phyloP scores from a whole-genome alignment of 2,113 vertebrate genomes.

The Melanocharis versteri region DNA sequence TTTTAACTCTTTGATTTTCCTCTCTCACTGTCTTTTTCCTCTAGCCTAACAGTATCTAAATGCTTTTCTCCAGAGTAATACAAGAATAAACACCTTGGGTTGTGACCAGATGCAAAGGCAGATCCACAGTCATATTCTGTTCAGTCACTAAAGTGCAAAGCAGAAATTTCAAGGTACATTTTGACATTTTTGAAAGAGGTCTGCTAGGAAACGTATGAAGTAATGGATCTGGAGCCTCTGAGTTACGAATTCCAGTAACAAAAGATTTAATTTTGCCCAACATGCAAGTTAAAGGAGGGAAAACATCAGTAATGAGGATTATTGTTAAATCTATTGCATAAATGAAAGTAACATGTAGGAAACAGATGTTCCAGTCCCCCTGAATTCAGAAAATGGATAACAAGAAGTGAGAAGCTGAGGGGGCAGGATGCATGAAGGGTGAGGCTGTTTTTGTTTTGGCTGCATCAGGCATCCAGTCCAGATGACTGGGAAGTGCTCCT shows the following conservation, averaged over 20 bases:
- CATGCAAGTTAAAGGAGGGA: neutral
- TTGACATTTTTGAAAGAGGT: neutral
- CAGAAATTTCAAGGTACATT: neutral
- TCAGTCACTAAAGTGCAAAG: neutral
- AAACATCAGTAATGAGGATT: neutral
- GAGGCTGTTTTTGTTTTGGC: neutral
- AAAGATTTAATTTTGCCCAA: neutral
- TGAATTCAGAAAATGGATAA: neutral
- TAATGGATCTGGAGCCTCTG: neutral
- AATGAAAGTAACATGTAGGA: neutral
- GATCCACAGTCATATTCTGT: neutral
- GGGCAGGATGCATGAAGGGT: neutral
- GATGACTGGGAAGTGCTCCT: neutral
- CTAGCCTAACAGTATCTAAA: neutral
- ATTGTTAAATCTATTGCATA: neutral
- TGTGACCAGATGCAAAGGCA: neutral
- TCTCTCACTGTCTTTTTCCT: neutral
- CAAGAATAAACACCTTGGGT: neutral
- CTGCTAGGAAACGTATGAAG: neutral
- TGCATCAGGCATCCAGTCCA: neutral
- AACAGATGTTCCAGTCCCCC: neutral
- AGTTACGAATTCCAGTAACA: neutral
- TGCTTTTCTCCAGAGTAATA: neutral
- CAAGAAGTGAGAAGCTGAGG: neutral
- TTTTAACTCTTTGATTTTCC: neutral